These are phyloP conservation scores for Drosophila truncata DNA, from an alignment of 1,140 invertebrate species.

Conservation along the genomic window DNA sequence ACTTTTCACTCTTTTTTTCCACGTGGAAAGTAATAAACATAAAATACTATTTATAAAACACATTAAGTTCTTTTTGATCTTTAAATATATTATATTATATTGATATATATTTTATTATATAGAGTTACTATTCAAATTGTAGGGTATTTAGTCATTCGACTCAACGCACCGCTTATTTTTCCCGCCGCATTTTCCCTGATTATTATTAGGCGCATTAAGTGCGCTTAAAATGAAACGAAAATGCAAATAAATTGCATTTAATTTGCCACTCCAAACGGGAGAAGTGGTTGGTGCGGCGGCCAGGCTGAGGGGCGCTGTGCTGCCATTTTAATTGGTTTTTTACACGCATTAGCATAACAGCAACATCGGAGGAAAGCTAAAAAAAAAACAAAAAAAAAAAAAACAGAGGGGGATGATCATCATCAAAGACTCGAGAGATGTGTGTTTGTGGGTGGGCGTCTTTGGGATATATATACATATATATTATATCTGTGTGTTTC, in stretches of 20 bases:
- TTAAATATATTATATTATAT: not conserved
- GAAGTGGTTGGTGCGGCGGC: slow-evolving; percentile 11
- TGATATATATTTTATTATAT: too few species aligned
- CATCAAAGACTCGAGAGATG: slow-evolving; percentile 29
- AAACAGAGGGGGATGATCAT: slow-evolving; percentile 12
- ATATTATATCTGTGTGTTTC: not conserved
- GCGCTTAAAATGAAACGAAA: slow-evolving; percentile 70
- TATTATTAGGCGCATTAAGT: slow-evolving; percentile 74
- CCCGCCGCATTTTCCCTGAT: slow-evolving; percentile 35
- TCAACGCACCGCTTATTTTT: not conserved
- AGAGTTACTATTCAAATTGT: not conserved
- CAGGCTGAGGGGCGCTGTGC: slow-evolving; percentile 39
- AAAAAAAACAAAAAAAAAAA: not conserved
- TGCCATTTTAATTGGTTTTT: slow-evolving; percentile 77
- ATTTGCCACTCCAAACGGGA: slow-evolving; percentile 47
- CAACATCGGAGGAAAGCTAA: slow-evolving; percentile 22
- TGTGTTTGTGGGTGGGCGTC: slow-evolving; percentile 34
- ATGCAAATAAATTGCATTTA: slow-evolving; percentile 77
- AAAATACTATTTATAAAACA: not conserved
- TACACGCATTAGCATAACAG: slow-evolving; percentile 75
- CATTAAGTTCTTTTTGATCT: not conserved
- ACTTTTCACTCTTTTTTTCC: too few species aligned
- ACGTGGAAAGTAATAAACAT: not conserved
- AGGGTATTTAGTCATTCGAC: slow-evolving; percentile 14
- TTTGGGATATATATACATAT: not conserved